A percentile compares a stretch with the other conserved stretches of the same genome.
These are phyloP conservation scores for Octonoba sinensis DNA, from an alignment of 2,888 invertebrate species.

Conservation along the genomic window DNA sequence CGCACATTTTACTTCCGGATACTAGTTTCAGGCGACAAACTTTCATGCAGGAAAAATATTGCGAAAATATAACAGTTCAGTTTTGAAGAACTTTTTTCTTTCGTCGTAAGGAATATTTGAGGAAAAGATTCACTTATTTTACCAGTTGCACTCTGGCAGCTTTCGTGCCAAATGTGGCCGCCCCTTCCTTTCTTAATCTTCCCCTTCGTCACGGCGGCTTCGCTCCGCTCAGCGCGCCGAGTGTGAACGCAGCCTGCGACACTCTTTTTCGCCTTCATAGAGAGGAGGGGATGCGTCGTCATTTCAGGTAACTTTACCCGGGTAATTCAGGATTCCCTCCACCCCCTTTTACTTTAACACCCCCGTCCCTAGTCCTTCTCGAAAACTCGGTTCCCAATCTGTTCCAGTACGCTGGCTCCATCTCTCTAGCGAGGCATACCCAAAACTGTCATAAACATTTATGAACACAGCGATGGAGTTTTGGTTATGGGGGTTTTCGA, in stretches of 20 bases:
- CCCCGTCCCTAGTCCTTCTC: constrained; percentile 6
- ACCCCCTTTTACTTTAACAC: constrained; percentile 1
- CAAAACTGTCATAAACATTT: constrained; percentile 65
- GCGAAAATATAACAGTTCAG: too few species aligned
- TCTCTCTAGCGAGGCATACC: constrained; percentile 60
- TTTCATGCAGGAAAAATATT: too few species aligned
- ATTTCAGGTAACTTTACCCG: constrained; percentile 64
- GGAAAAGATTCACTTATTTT: too few species aligned
- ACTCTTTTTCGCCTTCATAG: constrained; percentile 54
- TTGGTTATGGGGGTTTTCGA: constrained; percentile 1
- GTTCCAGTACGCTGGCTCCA: constrained; percentile 60
- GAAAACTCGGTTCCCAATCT: constrained; percentile 61
- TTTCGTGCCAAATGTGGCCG: constrained; percentile 22
- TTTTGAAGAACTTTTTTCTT: too few species aligned
- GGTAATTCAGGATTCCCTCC: constrained; percentile 48
- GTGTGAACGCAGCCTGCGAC: constrained; percentile 37
- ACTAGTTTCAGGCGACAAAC: too few species aligned
- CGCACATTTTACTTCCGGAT: too few species aligned
- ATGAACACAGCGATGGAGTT: constrained; percentile 56
- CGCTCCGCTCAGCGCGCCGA: constrained; percentile 23
- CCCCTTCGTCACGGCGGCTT: constrained; percentile 51
- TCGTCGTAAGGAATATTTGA: too few species aligned
- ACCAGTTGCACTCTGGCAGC: too few species aligned
- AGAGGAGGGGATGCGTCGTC: constrained; percentile 37
- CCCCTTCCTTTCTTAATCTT: constrained; percentile 26